Percentiles rank a stretch among this genome's conserved stretches.
These are phyloP conservation scores for Bettongia penicillata DNA, from an alignment of 2,113 vertebrate species.

Conservation along the genomic window DNA sequence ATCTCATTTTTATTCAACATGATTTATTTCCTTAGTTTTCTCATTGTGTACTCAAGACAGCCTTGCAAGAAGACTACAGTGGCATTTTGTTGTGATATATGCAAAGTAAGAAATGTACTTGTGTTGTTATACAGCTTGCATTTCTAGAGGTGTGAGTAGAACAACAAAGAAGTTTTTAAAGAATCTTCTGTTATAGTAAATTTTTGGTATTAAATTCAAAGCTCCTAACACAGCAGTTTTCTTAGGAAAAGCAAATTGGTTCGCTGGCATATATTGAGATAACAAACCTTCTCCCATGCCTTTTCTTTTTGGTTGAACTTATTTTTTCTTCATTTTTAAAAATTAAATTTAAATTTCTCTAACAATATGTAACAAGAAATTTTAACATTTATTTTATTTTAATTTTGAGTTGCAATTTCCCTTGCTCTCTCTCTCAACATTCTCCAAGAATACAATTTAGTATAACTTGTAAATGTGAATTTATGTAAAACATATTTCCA, in stretches of 20 bases:
- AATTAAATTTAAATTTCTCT: background rate
- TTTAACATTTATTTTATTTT: background rate
- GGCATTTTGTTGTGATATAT: background rate
- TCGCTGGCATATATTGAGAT: background rate
- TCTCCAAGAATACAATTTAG: background rate
- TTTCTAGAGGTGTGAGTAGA: background rate
- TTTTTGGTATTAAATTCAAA: background rate
- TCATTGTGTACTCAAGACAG: background rate
- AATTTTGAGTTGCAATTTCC: background rate
- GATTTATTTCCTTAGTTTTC: background rate
- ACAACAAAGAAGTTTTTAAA: background rate
- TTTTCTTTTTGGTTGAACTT: too few relatives aligned
- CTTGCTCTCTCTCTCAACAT: background rate
- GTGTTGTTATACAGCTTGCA: background rate
- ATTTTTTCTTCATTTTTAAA: background rate
- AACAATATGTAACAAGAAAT: background rate
- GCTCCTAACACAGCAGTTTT: background rate
- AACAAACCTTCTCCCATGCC: background rate
- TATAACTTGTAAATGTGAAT: background rate
- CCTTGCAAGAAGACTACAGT: background rate
- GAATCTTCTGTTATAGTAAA: background rate
- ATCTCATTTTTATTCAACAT: background rate
- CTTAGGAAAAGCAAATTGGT: background rate
- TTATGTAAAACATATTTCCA: background rate
- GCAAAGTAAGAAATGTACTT: background rate